These are phyloP conservation scores for Trissolcus basalis DNA, from an alignment of 1,140 invertebrate genomes.

Conservation along the genomic window DNA sequence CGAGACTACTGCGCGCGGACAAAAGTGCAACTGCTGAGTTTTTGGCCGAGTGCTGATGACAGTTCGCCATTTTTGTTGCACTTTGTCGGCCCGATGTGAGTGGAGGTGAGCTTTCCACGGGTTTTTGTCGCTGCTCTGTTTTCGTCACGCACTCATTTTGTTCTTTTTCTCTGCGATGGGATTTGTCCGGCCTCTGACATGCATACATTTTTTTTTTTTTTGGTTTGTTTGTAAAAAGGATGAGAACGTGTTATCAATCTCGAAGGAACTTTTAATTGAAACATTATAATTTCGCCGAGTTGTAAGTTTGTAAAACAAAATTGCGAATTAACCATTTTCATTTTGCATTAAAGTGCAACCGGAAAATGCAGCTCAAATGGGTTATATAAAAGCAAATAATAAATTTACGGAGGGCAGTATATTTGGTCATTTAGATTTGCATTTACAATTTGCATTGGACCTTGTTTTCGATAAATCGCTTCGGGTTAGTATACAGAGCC, in stretches of 20 bases:
- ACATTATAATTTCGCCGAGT: too few species aligned
- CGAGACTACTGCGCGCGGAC: neutral
- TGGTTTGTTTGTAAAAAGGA: neutral
- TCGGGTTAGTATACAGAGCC: neutral
- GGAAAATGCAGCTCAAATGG: too few species aligned
- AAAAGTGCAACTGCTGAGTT: slow-evolving; percentile 40
- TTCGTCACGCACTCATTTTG: too few species aligned
- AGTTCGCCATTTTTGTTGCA: slow-evolving; percentile 45
- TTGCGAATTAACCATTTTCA: too few species aligned
- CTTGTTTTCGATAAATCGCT: slow-evolving; percentile 19
- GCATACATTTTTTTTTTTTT: neutral
- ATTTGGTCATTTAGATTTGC: slow-evolving; percentile 20
- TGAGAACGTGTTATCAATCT: neutral
- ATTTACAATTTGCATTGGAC: slow-evolving; percentile 19
- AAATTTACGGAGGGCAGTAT: slow-evolving; percentile 13
- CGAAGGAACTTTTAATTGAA: too few species aligned
- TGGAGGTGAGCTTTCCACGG: slow-evolving; percentile 12
- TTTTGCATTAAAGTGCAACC: too few species aligned
- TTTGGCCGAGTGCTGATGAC: slow-evolving; percentile 40
- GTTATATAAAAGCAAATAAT: slow-evolving; percentile 3
- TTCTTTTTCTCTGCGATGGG: neutral
- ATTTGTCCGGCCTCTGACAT: neutral
- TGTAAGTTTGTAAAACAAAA: too few species aligned
- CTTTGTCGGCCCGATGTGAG: slow-evolving; percentile 18
- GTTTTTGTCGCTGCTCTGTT: slow-evolving; percentile 6